phyloP scores from a whole-genome alignment of 2,113 vertebrate species.

The Zosterops lateralis region DNA sequence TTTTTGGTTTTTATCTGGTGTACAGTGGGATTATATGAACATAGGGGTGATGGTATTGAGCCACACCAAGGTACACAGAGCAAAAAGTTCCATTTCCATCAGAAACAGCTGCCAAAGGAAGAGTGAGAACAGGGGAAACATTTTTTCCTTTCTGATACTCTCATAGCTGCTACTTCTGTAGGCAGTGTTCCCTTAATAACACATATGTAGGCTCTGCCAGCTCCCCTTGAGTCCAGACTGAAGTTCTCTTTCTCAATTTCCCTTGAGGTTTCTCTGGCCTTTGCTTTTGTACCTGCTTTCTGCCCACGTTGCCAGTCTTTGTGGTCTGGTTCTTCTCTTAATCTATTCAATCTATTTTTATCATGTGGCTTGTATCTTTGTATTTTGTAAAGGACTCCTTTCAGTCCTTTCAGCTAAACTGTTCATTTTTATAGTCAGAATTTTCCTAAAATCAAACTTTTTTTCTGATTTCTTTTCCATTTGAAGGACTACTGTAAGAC shows the following conservation, averaged over 20 bases:
- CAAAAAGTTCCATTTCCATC: background rate
- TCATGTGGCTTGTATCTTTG: background rate
- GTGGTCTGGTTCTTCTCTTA: background rate
- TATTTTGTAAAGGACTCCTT: background rate
- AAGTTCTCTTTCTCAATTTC: background rate
- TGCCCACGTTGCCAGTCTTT: background rate
- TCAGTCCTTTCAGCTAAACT: background rate
- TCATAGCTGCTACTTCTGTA: background rate
- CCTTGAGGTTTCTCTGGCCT: background rate
- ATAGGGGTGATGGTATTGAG: background rate
- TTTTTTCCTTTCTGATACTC: background rate
- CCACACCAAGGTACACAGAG: background rate
- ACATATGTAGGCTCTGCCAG: accelerated
- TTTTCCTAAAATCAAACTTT: background rate
- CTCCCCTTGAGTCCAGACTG: background rate
- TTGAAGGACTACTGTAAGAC: background rate
- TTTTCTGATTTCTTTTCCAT: background rate
- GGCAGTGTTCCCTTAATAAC: background rate
- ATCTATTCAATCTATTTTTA: background rate
- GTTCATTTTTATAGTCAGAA: background rate
- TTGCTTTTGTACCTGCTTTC: background rate
- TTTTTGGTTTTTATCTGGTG: background rate
- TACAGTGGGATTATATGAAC: background rate
- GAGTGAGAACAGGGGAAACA: background rate
- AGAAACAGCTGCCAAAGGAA: background rate